Conservation (phyloP, 2,797 vertebrate species). For the Malacoraja senta region DNA sequence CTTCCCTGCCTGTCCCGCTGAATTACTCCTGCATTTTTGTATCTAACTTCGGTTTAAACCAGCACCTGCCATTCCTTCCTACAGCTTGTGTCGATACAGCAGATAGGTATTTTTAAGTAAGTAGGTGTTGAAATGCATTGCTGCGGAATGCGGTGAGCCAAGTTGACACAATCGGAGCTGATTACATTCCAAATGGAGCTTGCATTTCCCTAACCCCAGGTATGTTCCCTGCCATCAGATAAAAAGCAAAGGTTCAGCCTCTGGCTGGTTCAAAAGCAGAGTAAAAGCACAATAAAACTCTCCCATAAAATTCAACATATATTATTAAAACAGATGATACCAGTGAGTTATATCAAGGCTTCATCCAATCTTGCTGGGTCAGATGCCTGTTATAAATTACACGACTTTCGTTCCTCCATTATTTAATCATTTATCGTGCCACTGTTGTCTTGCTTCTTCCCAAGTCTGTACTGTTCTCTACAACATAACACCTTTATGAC, state of each 20-base stretch:
- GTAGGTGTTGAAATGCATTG: neutral
- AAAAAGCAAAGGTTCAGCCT: neutral
- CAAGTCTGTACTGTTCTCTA: neutral
- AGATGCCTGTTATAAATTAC: neutral
- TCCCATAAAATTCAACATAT: neutral
- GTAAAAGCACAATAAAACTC: neutral
- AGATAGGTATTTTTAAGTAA: neutral
- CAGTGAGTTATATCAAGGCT: neutral
- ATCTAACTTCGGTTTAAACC: no score
- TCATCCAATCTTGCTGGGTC: neutral
- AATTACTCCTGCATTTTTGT: no score
- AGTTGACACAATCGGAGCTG: neutral
- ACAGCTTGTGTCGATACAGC: neutral
- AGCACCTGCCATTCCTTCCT: no score
- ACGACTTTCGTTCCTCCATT: neutral
- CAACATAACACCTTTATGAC: neutral
- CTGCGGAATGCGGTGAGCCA: neutral
- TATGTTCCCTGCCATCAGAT: neutral
- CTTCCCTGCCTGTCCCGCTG: no score
- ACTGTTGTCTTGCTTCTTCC: neutral
- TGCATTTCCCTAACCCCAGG: neutral
- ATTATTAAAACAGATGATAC: constrained; percentile 14
- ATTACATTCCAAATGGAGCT: neutral
- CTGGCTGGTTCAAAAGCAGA: neutral
- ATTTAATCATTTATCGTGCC: neutral